phyloP scores from a whole-genome alignment of 2,113 vertebrate species.

The Phasianus colchicus region DNA sequence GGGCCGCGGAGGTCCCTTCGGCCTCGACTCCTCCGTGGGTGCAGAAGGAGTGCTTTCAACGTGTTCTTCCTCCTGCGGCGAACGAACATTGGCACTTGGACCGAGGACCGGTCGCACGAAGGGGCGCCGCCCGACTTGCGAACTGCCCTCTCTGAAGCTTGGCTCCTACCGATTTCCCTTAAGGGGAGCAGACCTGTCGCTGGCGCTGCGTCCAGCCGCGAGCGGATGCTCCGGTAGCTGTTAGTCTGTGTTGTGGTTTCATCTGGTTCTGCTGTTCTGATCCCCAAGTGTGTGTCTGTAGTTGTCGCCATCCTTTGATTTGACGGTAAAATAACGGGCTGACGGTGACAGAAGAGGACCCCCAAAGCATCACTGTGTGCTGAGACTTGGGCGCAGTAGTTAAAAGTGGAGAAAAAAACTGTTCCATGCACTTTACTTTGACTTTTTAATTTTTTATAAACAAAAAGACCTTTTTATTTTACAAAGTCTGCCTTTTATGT shows the following conservation, averaged over 20 bases:
- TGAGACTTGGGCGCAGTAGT: constrained; percentile 53
- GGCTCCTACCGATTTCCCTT: not conserved
- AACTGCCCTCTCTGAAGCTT: constrained; percentile 6
- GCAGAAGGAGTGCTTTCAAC: no score
- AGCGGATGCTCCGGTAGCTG: not conserved
- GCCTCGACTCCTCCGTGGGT: not conserved
- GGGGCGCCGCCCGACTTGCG: not conserved
- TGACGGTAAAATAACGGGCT: constrained; percentile 25
- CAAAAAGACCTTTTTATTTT: constrained; percentile 78
- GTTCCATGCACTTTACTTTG: constrained; percentile 84
- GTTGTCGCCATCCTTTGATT: not conserved
- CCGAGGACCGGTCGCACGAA: not conserved
- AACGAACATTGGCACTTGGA: not conserved
- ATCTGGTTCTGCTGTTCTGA: not conserved
- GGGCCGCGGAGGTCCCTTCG: not conserved
- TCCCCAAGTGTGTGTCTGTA: constrained; percentile 15
- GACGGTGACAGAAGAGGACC: constrained; percentile 6
- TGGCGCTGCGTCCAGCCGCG: not conserved
- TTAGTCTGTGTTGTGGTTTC: constrained; percentile 9
- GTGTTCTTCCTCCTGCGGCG: not conserved
- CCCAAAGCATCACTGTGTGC: not conserved
- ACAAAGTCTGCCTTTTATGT: constrained; percentile 76
- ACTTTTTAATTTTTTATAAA: constrained; percentile 78
- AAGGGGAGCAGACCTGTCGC: not conserved
- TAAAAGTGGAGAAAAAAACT: constrained; percentile 56